Conservation (phyloP, 2,113 vertebrate genomes). For the Theristicus caerulescens region DNA sequence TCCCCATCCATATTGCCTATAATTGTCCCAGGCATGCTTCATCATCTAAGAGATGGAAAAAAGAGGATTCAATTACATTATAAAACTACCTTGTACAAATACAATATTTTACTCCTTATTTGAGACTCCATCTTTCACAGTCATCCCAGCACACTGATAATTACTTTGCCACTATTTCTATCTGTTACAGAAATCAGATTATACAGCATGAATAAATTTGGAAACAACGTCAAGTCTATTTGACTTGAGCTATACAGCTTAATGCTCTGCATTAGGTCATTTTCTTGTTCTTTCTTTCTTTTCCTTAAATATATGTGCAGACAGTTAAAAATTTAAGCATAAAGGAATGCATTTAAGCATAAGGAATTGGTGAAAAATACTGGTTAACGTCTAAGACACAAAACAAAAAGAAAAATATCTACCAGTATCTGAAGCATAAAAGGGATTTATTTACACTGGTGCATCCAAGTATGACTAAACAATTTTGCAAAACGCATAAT, state of each 20-base stretch:
- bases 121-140: not conserved
- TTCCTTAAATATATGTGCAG: not conserved
- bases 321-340: not conserved
- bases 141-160: not conserved
- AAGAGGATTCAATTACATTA: not conserved
- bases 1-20: constrained; percentile 94
- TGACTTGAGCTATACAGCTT: not conserved
- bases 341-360: not conserved
- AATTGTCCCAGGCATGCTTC: constrained; percentile 99
- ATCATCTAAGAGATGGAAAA: constrained; percentile 86
- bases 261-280: not conserved
- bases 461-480: not conserved
- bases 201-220: not conserved
- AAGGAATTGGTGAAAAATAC: not conserved
- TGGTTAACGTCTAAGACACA: not conserved
- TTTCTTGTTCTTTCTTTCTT: not conserved
- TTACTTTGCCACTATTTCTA: not conserved
- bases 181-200: not conserved
- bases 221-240: not conserved
- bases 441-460: not conserved
- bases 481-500: not conserved
- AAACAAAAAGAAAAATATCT: not conserved
- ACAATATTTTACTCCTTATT: not conserved
- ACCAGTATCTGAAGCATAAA: not conserved
- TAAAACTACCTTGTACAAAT: not conserved